Conservation (phyloP, 2,888 invertebrate genomes). For the Callyntrura sp. region DNA sequence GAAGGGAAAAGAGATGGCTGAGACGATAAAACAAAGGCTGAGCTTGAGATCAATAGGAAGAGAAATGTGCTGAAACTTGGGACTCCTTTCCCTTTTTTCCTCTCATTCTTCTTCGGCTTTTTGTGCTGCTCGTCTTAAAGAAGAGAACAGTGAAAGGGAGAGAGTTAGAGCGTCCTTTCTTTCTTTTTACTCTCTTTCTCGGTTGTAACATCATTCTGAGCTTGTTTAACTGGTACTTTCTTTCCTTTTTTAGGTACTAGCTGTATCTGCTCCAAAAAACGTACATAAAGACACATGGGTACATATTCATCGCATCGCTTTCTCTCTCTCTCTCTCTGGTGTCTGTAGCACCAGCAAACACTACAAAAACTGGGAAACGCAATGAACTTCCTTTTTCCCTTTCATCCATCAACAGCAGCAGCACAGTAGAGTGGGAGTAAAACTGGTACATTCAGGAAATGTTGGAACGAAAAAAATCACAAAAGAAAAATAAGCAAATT, state of each 20-base stretch:
- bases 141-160: constrained; percentile 5
- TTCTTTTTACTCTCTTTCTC: constrained; percentile 21
- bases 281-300: constrained; percentile 2
- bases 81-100: constrained; percentile 50
- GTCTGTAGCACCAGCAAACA: constrained; percentile 26
- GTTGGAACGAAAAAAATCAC: constrained; percentile 17
- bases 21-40: constrained; percentile 75
- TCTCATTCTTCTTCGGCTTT: constrained; percentile 40
- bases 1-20: constrained; percentile 48
- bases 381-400: constrained; percentile 35
- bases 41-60: constrained; percentile 76
- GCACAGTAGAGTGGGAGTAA: neutral
- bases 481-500: constrained; percentile 12
- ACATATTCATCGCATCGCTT: constrained; percentile 22
- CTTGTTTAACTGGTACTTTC: constrained; percentile 23
- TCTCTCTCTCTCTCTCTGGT: neutral
- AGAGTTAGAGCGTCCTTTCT: constrained; percentile 35
- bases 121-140: constrained; percentile 37
- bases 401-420: constrained; percentile 41
- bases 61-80: constrained; percentile 74
- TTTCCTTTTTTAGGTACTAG: constrained; percentile 31
- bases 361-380: constrained; percentile 22
- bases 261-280: neutral
- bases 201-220: constrained; percentile 6
- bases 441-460: constrained; percentile 5